Evolutionary conservation across 2,888 invertebrate genomes (phyloP).

Genomic region (Rugalucina vietnamica): DNA sequence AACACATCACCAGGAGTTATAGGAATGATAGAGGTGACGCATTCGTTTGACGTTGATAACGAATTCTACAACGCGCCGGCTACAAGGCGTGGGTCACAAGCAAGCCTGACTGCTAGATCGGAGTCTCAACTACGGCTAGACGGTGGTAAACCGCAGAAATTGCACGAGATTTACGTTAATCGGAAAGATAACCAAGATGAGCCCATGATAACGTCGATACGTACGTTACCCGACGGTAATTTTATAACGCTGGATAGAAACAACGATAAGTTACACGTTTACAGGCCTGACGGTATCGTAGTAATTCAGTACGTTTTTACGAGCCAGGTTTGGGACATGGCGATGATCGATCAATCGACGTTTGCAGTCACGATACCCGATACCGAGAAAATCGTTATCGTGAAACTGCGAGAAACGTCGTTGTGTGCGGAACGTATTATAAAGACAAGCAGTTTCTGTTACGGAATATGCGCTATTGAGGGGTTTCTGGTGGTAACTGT

Average conservation of each 20-base stretch:
- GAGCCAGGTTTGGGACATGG: constrained; percentile 60
- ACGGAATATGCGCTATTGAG: constrained; percentile 53
- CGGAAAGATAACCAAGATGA: constrained; percentile 57
- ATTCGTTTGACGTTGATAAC: background rate
- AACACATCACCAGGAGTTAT: constrained; percentile 53
- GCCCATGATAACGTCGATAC: constrained; percentile 56
- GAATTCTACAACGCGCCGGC: background rate
- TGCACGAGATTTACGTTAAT: constrained; percentile 51
- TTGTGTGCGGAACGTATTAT: constrained; percentile 53
- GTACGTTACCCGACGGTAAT: constrained; percentile 41
- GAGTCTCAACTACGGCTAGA: background rate
- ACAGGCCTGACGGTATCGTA: constrained; percentile 48
- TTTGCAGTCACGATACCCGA: constrained; percentile 59
- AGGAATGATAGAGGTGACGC: constrained; percentile 43
- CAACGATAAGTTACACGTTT: constrained; percentile 54
- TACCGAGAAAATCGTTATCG: constrained; percentile 57
- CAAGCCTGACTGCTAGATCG: background rate
- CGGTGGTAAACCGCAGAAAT: constrained; percentile 30
- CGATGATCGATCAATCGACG: constrained; percentile 47
- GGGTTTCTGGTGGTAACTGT: constrained; percentile 56
- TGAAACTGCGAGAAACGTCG: constrained; percentile 50
- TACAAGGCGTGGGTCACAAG: background rate
- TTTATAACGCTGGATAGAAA: constrained; percentile 58
- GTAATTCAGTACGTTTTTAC: constrained; percentile 60
- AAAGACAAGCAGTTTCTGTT: constrained; percentile 57